Percentiles rank a stretch among this genome's conserved stretches.
These are phyloP conservation scores for Macaria liturata DNA, from an alignment of 2,888 invertebrate species.

Conservation along the genomic window DNA sequence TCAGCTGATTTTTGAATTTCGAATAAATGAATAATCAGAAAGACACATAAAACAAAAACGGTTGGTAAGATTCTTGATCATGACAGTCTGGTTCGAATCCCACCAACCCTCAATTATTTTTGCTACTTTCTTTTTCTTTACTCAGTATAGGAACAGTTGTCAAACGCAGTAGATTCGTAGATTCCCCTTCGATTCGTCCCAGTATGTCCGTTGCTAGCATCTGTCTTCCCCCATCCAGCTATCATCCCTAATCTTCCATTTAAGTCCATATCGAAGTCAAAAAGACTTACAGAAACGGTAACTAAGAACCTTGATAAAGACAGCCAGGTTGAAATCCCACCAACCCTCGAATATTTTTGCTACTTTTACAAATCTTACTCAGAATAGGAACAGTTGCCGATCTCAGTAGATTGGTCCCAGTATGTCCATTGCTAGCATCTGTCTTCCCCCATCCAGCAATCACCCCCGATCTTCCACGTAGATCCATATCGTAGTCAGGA, in stretches of 20 bases:
- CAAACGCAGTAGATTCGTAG: constrained; percentile 90
- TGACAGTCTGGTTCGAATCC: too few relatives aligned
- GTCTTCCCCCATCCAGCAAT: constrained; percentile 95
- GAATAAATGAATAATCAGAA: too few relatives aligned
- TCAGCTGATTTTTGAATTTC: too few relatives aligned
- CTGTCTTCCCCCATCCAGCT: constrained; percentile 94
- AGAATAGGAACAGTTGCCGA: constrained; percentile 92
- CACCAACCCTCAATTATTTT: too few relatives aligned
- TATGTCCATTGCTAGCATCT: constrained; percentile 87
- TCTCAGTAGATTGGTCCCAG: constrained; percentile 91
- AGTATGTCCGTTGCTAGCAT: constrained; percentile 87
- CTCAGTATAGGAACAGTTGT: constrained; percentile 92
- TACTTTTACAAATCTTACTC: constrained; percentile 72
- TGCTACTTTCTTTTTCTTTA: constrained; percentile 64
- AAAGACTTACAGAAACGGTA: too few relatives aligned
- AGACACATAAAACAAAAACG: too few relatives aligned
- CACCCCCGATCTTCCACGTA: constrained; percentile 67
- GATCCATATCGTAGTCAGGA: constrained; percentile 78
- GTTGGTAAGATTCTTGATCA: too few relatives aligned
- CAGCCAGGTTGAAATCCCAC: too few relatives aligned
- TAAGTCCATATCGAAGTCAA: constrained; percentile 72
- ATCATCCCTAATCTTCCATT: constrained; percentile 79
- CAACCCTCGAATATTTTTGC: too few relatives aligned
- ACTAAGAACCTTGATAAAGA: too few relatives aligned
- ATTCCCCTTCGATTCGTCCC: constrained; percentile 93